Percentiles rank a stretch among this genome's conserved stretches.
These are phyloP conservation scores for Dinoponera quadriceps DNA, from an alignment of 1,140 invertebrate species.

Conservation along the genomic window DNA sequence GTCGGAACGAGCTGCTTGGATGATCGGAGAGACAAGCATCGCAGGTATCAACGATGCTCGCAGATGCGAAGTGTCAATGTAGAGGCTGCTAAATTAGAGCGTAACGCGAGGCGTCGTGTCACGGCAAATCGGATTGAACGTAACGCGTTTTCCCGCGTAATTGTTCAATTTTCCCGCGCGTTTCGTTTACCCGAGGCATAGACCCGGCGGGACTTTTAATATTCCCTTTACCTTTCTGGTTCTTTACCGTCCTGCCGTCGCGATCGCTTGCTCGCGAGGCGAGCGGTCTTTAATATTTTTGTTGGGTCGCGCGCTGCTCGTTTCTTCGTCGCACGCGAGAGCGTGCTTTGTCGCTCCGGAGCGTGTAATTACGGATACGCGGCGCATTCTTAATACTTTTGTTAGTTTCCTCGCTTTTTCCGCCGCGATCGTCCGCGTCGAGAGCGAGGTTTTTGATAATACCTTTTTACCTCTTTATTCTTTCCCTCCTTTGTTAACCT, in stretches of 20 bases:
- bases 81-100: constrained; percentile 9
- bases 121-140: constrained; percentile 24
- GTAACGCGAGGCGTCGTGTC: neutral
- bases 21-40: neutral
- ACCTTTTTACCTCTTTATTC: neutral
- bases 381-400: constrained; percentile 37
- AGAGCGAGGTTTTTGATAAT: constrained; percentile 25
- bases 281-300: constrained; percentile 38
- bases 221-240: constrained; percentile 30
- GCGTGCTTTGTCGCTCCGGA: constrained; percentile 14
- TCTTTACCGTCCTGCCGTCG: constrained; percentile 9
- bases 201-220: constrained; percentile 19
- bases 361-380: constrained; percentile 48
- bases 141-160: constrained; percentile 34
- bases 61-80: neutral
- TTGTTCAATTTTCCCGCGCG: constrained; percentile 31
- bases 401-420: constrained; percentile 4
- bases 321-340: constrained; percentile 6
- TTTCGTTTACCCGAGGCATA: too few relatives aligned
- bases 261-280: constrained; percentile 17
- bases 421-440: neutral
- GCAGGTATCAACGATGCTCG: neutral
- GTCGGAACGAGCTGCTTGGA: too few relatives aligned
- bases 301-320: constrained; percentile 14
- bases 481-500: neutral